Percentiles rank a stretch among this genome's conserved stretches.
Conservation (phyloP, 2,797 vertebrate species). For the Cichlasoma orientale region DNA sequence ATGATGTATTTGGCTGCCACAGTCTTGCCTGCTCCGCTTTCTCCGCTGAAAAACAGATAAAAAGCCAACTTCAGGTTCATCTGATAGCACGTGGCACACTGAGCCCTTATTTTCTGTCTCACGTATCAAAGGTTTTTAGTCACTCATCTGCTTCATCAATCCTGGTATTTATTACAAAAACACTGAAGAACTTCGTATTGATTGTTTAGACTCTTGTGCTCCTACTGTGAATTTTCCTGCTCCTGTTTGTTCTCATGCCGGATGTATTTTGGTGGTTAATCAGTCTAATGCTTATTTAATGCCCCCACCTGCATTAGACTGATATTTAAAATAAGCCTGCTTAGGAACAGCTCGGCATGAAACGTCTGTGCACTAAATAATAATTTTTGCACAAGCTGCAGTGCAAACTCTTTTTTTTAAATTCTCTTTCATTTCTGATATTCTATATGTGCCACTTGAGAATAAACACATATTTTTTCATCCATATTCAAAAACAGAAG, state of each 20-base stretch:
- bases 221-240: neutral
- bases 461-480: neutral
- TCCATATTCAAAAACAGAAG: neutral
- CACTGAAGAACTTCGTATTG: no score
- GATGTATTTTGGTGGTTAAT: neutral
- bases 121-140: neutral
- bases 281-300: neutral
- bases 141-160: no score
- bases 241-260: neutral
- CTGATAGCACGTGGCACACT: neutral
- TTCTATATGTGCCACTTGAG: no score
- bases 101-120: neutral
- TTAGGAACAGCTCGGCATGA: neutral
- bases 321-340: neutral
- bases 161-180: neutral
- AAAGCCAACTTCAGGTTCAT: neutral
- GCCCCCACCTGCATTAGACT: neutral
- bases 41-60: slow-evolving; percentile 82
- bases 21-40: slow-evolving; percentile 97
- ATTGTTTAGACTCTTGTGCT: neutral
- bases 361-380: neutral
- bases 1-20: slow-evolving; percentile 99
- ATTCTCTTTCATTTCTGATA: neutral
- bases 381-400: neutral
- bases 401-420: neutral